Evolutionary conservation across 2,113 vertebrate genomes (phyloP), one percentile per base, ranked within the genome.

Genomic region (Aythya baeri): DNA sequence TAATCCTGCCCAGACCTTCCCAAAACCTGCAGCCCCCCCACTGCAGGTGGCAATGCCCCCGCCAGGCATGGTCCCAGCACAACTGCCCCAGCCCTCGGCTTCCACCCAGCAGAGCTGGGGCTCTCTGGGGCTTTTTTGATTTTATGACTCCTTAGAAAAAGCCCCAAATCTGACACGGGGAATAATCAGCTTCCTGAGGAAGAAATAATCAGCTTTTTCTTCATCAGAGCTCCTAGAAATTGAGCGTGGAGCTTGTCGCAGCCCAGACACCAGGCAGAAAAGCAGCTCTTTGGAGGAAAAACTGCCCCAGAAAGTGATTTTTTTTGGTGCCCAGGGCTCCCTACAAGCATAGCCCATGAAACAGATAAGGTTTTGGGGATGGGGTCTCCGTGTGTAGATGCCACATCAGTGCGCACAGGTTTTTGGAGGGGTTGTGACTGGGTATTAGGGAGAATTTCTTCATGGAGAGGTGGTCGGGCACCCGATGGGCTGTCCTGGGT

Each of bases 51-150:
- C 43, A 66, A 65, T 26, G 34, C 34, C 50, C 54, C 27, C 5
- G 8, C 15, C 27, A 55, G 27, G 13, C 27, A 31, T 5, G 5
- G 54, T 4, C 52, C 14, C 52, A 9, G 52, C 52, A 14, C 52
- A 54, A 13, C 52, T 2, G 0, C 36, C 31, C 62, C 2, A 3
- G 11, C 0, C 0, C 38, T 31, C 27, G 9, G 16, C 57, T 29
- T 58, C 31, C 29, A 32, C 18, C 57, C 20, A 10, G 11, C 11
- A n/a, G 57, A 58, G 7, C 8, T 20, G 57, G 17, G 57, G 18
- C 31, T 58, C 5, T 58, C 16, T 12, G 17, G 31, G 17, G 31
- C 29, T n/a, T 32, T 32, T 58, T 65, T 29, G 22, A 27, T 27
- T 65, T 65, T 65, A 17, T 27, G 25, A 38, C 12, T 41, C 38